A percentile compares a stretch with the other conserved stretches of the same genome.
phyloP scores from a whole-genome alignment of 2,888 invertebrate genomes.

The Notocelia uddmanniana region DNA sequence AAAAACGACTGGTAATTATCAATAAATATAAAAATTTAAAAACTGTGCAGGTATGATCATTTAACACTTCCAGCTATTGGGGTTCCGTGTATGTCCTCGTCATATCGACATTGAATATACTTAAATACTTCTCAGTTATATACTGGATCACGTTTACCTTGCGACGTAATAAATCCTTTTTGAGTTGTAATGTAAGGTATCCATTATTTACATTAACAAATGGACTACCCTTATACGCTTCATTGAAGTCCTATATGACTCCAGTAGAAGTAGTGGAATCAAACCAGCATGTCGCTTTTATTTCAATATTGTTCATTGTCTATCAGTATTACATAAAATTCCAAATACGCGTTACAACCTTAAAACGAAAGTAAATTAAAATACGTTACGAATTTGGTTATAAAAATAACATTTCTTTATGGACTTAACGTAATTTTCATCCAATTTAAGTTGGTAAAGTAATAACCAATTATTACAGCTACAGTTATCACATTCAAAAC shows the following conservation, averaged over 20 bases:
- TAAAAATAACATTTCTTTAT: constrained; percentile 1
- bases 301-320: not conserved
- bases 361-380: not conserved
- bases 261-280: not conserved
- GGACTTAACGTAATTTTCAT: not conserved
- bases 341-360: not conserved
- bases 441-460: not conserved
- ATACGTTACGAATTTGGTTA: not conserved
- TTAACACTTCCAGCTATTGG: not conserved
- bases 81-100: not conserved
- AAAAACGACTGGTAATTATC: not conserved
- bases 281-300: not conserved
- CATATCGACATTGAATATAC: constrained; percentile 4
- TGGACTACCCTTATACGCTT: not conserved
- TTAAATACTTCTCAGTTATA: not conserved
- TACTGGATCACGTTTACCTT: constrained; percentile 11
- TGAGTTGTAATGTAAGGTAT: not conserved
- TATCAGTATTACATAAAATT: not conserved
- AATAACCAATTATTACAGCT: not conserved
- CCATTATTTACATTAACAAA: not conserved
- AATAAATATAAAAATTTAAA: not conserved
- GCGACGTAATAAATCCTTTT: constrained; percentile 12
- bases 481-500: not conserved
- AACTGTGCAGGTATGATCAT: not conserved
- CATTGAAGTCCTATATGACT: not conserved